Evolutionary conservation across 2,113 vertebrate genomes (phyloP).

Genomic region (Haplochromis burtoni): DNA sequence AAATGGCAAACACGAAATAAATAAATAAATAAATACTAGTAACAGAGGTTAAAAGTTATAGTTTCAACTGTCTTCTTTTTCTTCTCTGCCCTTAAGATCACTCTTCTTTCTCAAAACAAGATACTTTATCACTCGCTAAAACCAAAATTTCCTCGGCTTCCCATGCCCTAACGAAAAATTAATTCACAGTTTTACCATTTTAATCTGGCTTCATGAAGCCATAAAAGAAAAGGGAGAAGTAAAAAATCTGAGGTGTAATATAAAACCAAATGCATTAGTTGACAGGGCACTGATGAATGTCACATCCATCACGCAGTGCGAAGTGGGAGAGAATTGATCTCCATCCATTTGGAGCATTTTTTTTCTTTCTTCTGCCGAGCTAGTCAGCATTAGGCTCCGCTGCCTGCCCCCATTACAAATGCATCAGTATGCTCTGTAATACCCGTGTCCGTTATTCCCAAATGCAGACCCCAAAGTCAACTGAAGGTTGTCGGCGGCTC

Average conservation of each 20-base stretch:
- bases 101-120: conserved; percentile 2
- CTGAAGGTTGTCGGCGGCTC: conserved; percentile 59
- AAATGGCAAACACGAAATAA: not conserved
- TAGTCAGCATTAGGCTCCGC: conserved; percentile 38
- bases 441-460: conserved; percentile 57
- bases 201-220: conserved; percentile 50
- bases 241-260: conserved; percentile 57
- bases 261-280: conserved; percentile 61
- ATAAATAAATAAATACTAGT: not conserved
- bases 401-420: conserved; percentile 58
- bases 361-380: not conserved
- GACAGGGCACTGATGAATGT: conserved; percentile 63
- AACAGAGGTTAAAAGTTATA: not conserved
- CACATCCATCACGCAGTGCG: conserved; percentile 52
- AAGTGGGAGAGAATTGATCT: conserved; percentile 56
- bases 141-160: conserved; percentile 7
- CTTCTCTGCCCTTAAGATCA: not conserved
- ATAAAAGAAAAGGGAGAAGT: conserved; percentile 30
- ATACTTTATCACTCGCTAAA: conserved; percentile 6
- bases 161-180: not conserved
- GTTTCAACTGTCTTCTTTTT: not conserved
- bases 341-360: conserved; percentile 39
- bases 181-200: conserved; percentile 47
- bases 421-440: conserved; percentile 61
- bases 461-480: conserved; percentile 60